These are phyloP conservation scores for Ophonus ardosiacus DNA, from an alignment of 2,888 invertebrate species.

Conservation along the genomic window DNA sequence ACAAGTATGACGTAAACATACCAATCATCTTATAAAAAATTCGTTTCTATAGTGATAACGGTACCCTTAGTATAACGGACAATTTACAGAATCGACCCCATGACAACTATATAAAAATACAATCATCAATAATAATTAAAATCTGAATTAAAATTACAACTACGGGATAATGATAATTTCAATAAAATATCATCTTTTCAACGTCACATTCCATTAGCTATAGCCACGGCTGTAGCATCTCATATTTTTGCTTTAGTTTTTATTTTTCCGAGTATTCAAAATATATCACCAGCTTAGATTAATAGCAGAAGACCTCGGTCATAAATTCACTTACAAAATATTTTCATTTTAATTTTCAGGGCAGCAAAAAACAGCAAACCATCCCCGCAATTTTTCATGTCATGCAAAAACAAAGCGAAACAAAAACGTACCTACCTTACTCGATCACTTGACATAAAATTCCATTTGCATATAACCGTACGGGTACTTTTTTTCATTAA, in stretches of 20 bases:
- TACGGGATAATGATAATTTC: too few relatives aligned
- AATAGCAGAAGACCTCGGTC: neutral
- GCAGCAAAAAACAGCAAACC: neutral
- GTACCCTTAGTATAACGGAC: too few relatives aligned
- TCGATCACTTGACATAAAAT: neutral
- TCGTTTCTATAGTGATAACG: too few relatives aligned
- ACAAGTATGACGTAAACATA: too few relatives aligned
- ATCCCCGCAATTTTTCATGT: constrained; percentile 34
- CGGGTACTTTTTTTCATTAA: too few relatives aligned
- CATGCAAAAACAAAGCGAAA: constrained; percentile 16
- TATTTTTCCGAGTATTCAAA: constrained; percentile 1
- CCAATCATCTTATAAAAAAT: too few relatives aligned
- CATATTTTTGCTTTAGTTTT: constrained; percentile 3
- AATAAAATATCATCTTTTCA: neutral
- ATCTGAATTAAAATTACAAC: neutral
- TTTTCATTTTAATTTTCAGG: constrained; percentile 19
- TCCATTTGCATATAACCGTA: neutral
- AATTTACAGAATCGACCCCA: too few relatives aligned
- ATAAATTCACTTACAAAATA: constrained; percentile 34
- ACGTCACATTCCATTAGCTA: neutral
- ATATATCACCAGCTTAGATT: constrained; percentile 14
- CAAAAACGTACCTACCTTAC: constrained; percentile 12
- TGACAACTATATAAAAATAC: too few relatives aligned
- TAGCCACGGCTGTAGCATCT: neutral
- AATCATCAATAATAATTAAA: neutral